Base-by-base conservation (phyloP, 2,113 vertebrate genomes). In the Rissa tridactyla region DNA sequence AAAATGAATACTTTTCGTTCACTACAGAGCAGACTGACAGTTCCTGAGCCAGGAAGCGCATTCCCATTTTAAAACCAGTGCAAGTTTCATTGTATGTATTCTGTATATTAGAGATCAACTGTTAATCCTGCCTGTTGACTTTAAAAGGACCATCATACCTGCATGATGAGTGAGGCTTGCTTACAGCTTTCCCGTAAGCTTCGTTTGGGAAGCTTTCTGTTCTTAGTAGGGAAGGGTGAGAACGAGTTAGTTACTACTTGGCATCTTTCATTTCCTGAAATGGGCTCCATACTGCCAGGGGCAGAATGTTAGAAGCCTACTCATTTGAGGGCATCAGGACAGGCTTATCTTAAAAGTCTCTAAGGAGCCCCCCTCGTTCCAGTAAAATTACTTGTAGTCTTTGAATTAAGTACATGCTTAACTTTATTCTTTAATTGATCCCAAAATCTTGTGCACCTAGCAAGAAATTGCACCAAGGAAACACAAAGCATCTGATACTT, bases 1-100 rank as follows among this genome's bases (percentile, higher is more conserved):
- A 49, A 93, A 91, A 60, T 51, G 2, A 65, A 83, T 92, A 88
- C 88, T 49, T 97, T 94, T 96, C 91, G 61, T 94, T 34, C 88
- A 58, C 94, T 96, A 66, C 65, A 34, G 64, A 91, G 69, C 57
- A 60, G 36, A 76, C 60, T 95, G 26, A 49, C 84, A 79, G 71
- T 82, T 95, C 81, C 70, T 76, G 80, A 91, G 46, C 85, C 66
- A 76, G 62, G 64, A 85, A 96, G 16, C 44, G 54, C n/a, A 46
- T 65, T 62, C 44, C 62, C 29, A 23, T 95, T 79, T 92, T 77
- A 76, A 92, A 90, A 60, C 23, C 38, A 60, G 44, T 79, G 76
- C 51, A 70, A 61, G 60, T 94, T 92, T 75, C 68, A 61, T 69
- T 72, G 44, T 87, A 9, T 64, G 38, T 83, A 15, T 66, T 72